These are phyloP conservation scores for Drosophila ercepeae DNA, from an alignment of 1,140 invertebrate genomes.

Conservation along the genomic window DNA sequence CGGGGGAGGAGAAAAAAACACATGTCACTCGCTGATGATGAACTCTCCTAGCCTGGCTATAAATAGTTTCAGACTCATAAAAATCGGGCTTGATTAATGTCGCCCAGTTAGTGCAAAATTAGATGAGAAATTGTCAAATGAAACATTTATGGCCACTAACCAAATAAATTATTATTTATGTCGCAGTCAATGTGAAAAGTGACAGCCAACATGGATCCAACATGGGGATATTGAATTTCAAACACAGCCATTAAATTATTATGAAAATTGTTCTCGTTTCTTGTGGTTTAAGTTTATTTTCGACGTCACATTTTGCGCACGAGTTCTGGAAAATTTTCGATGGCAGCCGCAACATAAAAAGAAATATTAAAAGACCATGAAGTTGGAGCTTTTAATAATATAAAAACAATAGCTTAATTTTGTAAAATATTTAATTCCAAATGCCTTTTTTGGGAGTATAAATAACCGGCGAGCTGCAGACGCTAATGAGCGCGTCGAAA, in stretches of 20 bases:
- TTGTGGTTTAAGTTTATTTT: slow-evolving; percentile 11
- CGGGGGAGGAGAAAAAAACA: slow-evolving; percentile 35
- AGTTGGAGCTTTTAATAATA: not conserved
- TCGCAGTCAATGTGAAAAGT: slow-evolving; percentile 59
- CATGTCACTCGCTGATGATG: slow-evolving; percentile 41
- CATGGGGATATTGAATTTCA: slow-evolving; percentile 63
- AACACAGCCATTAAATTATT: slow-evolving; percentile 69
- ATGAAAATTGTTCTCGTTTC: slow-evolving; percentile 52
- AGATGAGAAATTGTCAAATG: slow-evolving; percentile 67
- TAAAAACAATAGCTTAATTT: no score
- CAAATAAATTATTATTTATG: slow-evolving; percentile 75
- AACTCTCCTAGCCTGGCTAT: slow-evolving; percentile 51
- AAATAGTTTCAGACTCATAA: slow-evolving; percentile 51
- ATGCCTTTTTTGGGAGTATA: slow-evolving; percentile 21
- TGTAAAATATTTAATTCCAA: not conserved
- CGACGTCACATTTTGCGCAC: slow-evolving; percentile 37
- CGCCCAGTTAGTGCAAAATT: slow-evolving; percentile 71
- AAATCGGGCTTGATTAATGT: slow-evolving; percentile 69
- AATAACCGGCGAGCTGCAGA: slow-evolving; percentile 31
- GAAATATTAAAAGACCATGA: slow-evolving; percentile 3
- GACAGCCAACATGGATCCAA: slow-evolving; percentile 39
- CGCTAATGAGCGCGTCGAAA: slow-evolving; percentile 76
- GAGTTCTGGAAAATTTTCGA: slow-evolving; percentile 26
- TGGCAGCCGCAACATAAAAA: slow-evolving; percentile 4
- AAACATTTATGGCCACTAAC: slow-evolving; percentile 50